phyloP scores from a whole-genome alignment of 2,888 invertebrate species.

The Stegophylla sp. region DNA sequence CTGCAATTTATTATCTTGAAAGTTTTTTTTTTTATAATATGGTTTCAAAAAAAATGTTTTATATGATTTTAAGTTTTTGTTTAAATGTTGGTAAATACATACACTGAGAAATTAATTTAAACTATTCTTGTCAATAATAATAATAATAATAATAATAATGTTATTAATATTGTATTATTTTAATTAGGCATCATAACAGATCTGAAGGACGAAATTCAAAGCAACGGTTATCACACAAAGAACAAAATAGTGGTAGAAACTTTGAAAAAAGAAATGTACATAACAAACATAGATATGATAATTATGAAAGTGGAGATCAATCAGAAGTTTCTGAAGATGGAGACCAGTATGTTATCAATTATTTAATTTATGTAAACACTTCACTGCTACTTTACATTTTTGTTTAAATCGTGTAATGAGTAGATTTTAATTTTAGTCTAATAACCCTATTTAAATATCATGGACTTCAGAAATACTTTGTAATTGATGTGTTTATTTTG shows the following conservation, averaged over 20 bases:
- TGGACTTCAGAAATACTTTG: no score
- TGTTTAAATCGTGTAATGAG: no score
- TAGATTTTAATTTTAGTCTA: no score
- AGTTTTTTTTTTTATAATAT: no score
- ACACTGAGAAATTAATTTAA: not conserved
- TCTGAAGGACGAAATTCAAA: not conserved
- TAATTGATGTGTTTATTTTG: no score
- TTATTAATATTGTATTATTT: not conserved
- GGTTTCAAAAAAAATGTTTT: no score
- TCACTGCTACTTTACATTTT: no score
- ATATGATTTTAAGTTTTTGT: no score
- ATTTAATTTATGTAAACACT: no score
- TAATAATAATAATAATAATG: not conserved
- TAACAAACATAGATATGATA: not conserved
- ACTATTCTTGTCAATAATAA: not conserved
- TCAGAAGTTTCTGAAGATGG: not conserved
- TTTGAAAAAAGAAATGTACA: not conserved
- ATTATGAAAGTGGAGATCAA: not conserved
- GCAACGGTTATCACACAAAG: not conserved
- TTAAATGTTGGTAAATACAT: no score
- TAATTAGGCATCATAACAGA: not conserved
- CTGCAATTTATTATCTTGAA: no score
- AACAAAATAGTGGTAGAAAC: not conserved
- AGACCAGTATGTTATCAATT: not conserved
- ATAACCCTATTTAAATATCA: no score